Percentiles rank a stretch among this genome's conserved stretches.
phyloP scores from a whole-genome alignment of 1,140 invertebrate genomes.

The Trichonephila inaurata region DNA sequence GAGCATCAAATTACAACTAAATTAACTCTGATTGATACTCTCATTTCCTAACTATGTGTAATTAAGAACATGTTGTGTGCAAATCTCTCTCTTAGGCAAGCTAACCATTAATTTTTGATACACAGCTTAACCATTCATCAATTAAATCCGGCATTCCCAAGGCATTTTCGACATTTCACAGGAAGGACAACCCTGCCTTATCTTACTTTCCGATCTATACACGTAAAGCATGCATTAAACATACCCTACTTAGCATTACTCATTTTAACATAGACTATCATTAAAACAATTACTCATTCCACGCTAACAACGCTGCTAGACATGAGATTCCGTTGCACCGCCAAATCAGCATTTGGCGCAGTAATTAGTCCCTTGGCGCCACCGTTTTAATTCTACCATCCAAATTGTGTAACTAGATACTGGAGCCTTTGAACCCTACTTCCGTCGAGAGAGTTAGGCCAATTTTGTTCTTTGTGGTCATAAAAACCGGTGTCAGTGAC shows the following conservation, averaged over 20 bases:
- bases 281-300: conserved; percentile 6
- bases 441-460: not conserved
- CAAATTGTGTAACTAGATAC: not conserved
- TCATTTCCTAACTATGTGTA: not conserved
- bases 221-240: not conserved
- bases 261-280: not conserved
- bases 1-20: too few relatives aligned
- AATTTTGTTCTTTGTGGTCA: not conserved
- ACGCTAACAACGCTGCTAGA: not conserved
- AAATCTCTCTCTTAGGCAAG: not conserved
- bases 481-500: conserved; percentile 8
- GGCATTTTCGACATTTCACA: not conserved
- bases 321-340: not conserved
- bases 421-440: conserved; percentile 13
- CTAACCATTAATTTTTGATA: not conserved
- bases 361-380: not conserved
- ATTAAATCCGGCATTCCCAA: not conserved
- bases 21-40: not conserved
- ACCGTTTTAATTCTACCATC: not conserved
- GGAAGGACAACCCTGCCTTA: not conserved
- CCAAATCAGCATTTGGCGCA: not conserved
- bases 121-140: not conserved
- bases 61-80: not conserved
- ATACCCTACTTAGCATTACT: not conserved
- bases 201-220: not conserved